Percentiles rank a stretch among this genome's conserved stretches.
These are phyloP conservation scores for Leptinotarsa texana DNA, from an alignment of 1,140 invertebrate species.

Conservation along the genomic window DNA sequence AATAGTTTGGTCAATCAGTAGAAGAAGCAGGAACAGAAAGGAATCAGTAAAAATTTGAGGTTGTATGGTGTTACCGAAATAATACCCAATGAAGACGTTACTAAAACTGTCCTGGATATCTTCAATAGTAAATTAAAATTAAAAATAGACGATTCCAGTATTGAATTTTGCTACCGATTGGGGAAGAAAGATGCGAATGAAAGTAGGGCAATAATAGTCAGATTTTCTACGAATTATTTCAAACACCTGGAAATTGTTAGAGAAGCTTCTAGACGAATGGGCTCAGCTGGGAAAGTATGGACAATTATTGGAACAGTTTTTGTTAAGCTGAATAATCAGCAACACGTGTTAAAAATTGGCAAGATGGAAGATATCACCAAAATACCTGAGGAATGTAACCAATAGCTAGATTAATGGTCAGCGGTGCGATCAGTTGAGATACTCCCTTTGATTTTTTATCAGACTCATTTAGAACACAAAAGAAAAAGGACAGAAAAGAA, in stretches of 20 bases:
- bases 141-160: too few relatives aligned
- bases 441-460: background rate
- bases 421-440: background rate
- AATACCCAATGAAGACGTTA: too few relatives aligned
- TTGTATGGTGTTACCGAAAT: too few relatives aligned
- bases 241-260: slow-evolving; percentile 5
- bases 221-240: too few relatives aligned
- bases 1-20: too few relatives aligned
- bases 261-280: slow-evolving; percentile 6
- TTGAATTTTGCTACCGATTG: too few relatives aligned
- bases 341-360: background rate
- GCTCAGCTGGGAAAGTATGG: background rate
- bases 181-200: too few relatives aligned
- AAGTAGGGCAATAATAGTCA: too few relatives aligned
- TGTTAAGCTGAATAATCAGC: slow-evolving; percentile 11
- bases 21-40: too few relatives aligned
- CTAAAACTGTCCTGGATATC: too few relatives aligned
- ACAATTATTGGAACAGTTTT: background rate
- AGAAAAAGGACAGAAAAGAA: background rate
- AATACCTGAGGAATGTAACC: background rate
- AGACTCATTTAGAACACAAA: background rate
- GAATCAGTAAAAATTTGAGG: too few relatives aligned
- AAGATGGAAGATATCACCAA: background rate
- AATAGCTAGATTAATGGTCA: background rate
- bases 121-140: too few relatives aligned